A percentile compares a stretch with the other conserved stretches of the same genome.
Evolutionary conservation across 2,797 vertebrate genomes (phyloP).

Genomic region (Pelochelys cantorii): DNA sequence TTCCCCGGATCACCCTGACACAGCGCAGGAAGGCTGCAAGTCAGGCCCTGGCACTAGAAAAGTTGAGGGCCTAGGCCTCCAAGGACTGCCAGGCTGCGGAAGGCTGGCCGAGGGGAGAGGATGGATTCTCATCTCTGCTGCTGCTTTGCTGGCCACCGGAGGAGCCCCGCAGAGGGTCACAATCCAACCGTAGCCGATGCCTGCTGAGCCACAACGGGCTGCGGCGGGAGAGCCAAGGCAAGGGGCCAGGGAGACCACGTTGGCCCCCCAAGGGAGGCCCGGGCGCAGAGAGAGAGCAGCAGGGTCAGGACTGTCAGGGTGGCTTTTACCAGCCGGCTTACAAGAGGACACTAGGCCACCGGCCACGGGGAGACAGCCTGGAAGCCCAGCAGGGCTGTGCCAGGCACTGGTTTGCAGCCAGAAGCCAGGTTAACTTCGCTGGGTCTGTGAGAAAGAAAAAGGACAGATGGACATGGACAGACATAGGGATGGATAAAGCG

Average conservation of each 20-base stretch:
- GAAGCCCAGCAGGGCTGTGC: not conserved
- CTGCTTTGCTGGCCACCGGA: not conserved
- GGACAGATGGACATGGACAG: not conserved
- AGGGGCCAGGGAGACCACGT: not conserved
- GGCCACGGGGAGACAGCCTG: not conserved
- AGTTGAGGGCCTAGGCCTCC: too few species aligned
- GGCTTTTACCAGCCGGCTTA: not conserved
- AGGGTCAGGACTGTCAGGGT: not conserved
- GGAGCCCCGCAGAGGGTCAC: accelerated
- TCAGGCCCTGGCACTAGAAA: too few species aligned
- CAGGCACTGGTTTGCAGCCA: not conserved
- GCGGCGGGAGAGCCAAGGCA: not conserved
- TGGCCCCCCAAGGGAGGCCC: constrained; percentile 4
- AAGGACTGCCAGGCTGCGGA: too few species aligned
- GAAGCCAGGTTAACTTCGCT: not conserved
- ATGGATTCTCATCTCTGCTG: not conserved
- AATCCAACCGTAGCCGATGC: not conserved
- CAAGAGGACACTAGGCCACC: accelerated
- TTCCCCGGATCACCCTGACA: too few species aligned
- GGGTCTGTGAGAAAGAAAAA: not conserved
- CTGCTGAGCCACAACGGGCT: accelerated
- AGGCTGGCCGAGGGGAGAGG: not conserved
- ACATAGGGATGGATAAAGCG: too few species aligned
- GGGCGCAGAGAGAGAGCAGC: not conserved
- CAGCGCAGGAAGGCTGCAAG: too few species aligned